Evolutionary conservation across 2,888 invertebrate species (phyloP).

Genomic region (Melieria picta): DNA sequence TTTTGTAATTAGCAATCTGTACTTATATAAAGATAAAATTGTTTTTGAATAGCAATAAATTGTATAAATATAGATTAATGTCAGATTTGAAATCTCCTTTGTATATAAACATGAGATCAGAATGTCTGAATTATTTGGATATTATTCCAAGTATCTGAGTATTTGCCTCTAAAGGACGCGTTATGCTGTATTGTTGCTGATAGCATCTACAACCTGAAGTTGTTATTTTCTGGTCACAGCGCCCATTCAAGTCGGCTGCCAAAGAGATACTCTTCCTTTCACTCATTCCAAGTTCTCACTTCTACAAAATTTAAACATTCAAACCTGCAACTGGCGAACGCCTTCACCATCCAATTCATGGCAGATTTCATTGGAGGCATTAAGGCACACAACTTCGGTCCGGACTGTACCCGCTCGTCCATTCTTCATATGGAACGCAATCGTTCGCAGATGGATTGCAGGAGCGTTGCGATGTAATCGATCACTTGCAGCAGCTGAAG

Average conservation of each 20-base stretch:
- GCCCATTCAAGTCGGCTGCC: not conserved
- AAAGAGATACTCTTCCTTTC: constrained; percentile 34
- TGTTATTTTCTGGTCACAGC: too few relatives aligned
- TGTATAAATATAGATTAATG: too few relatives aligned
- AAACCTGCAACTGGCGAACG: constrained; percentile 40
- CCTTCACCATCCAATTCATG: constrained; percentile 48
- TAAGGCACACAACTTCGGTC: constrained; percentile 48
- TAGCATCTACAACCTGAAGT: too few relatives aligned
- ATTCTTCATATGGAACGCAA: not conserved
- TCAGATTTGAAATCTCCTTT: too few relatives aligned
- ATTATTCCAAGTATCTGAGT: too few relatives aligned
- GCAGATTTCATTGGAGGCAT: constrained; percentile 50
- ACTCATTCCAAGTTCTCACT: too few relatives aligned
- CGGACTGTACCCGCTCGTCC: not conserved
- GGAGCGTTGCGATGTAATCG: constrained; percentile 48
- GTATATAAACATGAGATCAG: too few relatives aligned
- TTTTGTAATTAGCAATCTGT: not conserved
- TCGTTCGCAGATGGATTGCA: not conserved
- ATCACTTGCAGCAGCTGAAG: constrained; percentile 51
- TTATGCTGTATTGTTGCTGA: too few relatives aligned
- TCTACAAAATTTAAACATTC: not conserved
- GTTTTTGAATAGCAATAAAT: not conserved
- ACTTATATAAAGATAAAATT: not conserved
- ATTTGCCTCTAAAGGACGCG: too few relatives aligned
- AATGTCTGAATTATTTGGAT: too few relatives aligned